phyloP scores from a whole-genome alignment of 64 coral and sea anemone species.

The Catalaphyllia jardinei region DNA sequence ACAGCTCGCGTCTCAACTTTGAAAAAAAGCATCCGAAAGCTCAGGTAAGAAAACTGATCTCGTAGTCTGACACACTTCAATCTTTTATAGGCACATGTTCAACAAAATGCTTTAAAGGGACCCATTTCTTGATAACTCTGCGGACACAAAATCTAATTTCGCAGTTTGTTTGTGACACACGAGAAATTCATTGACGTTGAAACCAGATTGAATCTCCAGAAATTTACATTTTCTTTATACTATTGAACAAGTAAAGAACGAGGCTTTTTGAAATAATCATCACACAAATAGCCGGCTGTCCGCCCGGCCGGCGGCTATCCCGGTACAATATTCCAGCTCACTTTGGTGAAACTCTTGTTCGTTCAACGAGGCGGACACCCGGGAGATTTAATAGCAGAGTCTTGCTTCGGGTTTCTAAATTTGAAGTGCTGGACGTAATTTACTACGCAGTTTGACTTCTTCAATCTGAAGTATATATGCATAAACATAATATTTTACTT shows the following conservation, averaged over 20 bases:
- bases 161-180: constrained; percentile 14
- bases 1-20: not conserved
- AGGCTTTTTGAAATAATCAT: not conserved
- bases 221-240: not conserved
- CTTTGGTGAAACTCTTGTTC: not conserved
- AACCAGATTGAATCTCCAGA: not conserved
- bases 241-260: not conserved
- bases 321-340: not conserved
- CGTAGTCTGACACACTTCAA: not conserved
- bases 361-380: not conserved
- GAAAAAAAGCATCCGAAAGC: not conserved
- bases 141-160: not conserved
- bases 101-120: too few species aligned
- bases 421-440: not conserved
- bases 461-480: not conserved
- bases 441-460: constrained; percentile 1
- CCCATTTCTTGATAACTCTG: not conserved
- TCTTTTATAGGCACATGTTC: not conserved
- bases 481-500: constrained; percentile 29
- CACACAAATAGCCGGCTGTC: not conserved
- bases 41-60: constrained; percentile 2
- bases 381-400: not conserved
- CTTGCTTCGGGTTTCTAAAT: not conserved
- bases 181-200: not conserved
- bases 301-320: too few species aligned